Evolutionary conservation across 53 echinoderm and acorn worm genomes (phyloP).

Genomic region (Astropecten irregularis): DNA sequence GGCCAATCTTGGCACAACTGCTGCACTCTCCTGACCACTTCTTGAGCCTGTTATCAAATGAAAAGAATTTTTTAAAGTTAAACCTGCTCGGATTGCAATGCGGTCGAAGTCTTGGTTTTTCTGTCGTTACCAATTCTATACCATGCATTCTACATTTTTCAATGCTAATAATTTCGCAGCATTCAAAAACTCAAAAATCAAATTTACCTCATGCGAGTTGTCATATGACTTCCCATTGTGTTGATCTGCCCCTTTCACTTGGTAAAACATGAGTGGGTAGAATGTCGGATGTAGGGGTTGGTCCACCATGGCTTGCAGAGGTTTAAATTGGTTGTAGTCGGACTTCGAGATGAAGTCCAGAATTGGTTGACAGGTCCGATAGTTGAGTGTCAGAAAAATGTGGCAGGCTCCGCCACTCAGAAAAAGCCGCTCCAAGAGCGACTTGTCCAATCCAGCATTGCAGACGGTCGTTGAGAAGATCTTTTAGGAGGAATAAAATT

Average conservation of each 20-base stretch:
- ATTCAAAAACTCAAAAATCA: too few species aligned
- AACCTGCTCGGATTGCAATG: too few species aligned
- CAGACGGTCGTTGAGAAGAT: slow-evolving; percentile 50
- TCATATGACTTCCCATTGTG: slow-evolving; percentile 73
- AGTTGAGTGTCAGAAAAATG: slow-evolving; percentile 57
- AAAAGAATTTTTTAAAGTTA: too few species aligned
- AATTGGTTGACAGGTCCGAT: slow-evolving; percentile 51
- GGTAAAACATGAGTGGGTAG: slow-evolving; percentile 77
- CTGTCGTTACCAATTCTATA: too few species aligned
- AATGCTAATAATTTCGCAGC: too few species aligned
- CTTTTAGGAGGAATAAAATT: too few species aligned
- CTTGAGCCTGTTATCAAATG: neutral
- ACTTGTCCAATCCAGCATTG: slow-evolving; percentile 12
- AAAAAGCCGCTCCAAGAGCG: slow-evolving; percentile 62
- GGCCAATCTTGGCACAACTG: slow-evolving; percentile 73
- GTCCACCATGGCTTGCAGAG: neutral
- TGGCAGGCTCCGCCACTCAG: slow-evolving; percentile 19
- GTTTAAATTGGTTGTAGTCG: neutral
- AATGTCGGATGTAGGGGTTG: slow-evolving; percentile 42
- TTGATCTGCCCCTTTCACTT: slow-evolving; percentile 80
- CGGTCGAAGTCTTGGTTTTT: too few species aligned
- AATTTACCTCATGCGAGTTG: slow-evolving; percentile 77
- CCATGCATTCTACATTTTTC: too few species aligned
- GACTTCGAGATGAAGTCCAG: slow-evolving; percentile 56
- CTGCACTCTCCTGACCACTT: slow-evolving; percentile 62